phyloP scores from a whole-genome alignment of 2,113 vertebrate species.

The Turnix velox region DNA sequence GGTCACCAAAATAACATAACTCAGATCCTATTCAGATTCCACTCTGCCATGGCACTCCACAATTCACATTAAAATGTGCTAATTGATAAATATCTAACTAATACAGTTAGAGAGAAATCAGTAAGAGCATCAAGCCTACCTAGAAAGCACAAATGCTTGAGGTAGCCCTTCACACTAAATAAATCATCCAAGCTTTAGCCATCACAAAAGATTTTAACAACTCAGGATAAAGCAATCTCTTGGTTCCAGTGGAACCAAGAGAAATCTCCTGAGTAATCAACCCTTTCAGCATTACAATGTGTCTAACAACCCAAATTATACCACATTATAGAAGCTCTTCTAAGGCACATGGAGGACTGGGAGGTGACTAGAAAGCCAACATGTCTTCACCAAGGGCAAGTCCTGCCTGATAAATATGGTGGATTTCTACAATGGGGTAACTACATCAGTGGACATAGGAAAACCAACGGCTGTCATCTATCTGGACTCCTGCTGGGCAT shows the following conservation, averaged over 20 bases:
- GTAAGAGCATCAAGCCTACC: not conserved
- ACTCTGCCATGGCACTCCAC: not conserved
- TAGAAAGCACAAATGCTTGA: not conserved
- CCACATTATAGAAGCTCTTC: too few species aligned
- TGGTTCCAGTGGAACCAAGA: not conserved
- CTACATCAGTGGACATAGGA: too few species aligned
- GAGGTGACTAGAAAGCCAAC: too few species aligned
- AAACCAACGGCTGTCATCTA: too few species aligned
- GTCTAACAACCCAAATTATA: too few species aligned
- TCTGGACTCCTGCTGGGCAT: too few species aligned
- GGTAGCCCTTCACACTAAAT: not conserved
- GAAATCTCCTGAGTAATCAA: not conserved
- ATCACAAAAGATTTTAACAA: not conserved
- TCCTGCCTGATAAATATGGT: too few species aligned
- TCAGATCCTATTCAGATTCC: not conserved
- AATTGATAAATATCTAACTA: not conserved
- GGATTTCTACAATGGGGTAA: too few species aligned
- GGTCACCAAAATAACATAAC: not conserved
- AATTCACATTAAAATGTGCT: not conserved
- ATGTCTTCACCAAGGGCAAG: too few species aligned
- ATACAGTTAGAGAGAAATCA: not conserved
- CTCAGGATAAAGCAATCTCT: not conserved
- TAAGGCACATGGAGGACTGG: too few species aligned
- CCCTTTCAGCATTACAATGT: not conserved
- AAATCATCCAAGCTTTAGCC: not conserved